These are phyloP conservation scores for Merluccius polli DNA, from an alignment of 2,797 vertebrate species.

Conservation along the genomic window DNA sequence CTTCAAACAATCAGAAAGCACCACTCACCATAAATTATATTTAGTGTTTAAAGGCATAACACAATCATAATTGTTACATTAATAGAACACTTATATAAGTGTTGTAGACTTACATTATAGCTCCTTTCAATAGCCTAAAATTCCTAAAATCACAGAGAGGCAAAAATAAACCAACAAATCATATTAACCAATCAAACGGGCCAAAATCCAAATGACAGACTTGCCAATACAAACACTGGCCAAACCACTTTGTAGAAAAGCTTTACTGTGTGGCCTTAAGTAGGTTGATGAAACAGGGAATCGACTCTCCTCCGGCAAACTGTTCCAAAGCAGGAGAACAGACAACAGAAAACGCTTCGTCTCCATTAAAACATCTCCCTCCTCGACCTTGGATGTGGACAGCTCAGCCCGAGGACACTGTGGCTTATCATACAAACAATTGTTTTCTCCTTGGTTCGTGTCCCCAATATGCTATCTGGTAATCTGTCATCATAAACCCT, in stretches of 20 bases:
- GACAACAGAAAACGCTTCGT: not conserved
- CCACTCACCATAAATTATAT: not conserved
- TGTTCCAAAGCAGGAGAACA: not conserved
- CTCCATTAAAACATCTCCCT: not conserved
- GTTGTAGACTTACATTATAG: too few relatives aligned
- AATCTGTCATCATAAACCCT: not conserved
- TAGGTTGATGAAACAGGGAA: not conserved
- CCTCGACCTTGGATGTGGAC: not conserved
- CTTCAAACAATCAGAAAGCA: not conserved
- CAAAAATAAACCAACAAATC: too few relatives aligned
- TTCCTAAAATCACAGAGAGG: not conserved
- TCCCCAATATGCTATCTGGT: not conserved
- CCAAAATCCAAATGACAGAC: not conserved
- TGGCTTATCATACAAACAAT: not conserved
- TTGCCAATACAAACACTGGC: not conserved
- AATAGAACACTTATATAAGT: not conserved
- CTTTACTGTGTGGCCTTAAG: not conserved
- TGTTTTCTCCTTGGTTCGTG: not conserved
- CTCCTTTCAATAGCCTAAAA: not conserved
- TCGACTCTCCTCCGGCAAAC: not conserved
- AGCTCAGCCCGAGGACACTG: not conserved
- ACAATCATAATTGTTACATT: not conserved
- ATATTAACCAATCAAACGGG: not conserved
- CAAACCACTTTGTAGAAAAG: not conserved
- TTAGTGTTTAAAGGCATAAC: not conserved